Percentiles rank a stretch among this genome's conserved stretches.
Conservation (phyloP, 2,113 vertebrate species). For the Colinus virginianus region DNA sequence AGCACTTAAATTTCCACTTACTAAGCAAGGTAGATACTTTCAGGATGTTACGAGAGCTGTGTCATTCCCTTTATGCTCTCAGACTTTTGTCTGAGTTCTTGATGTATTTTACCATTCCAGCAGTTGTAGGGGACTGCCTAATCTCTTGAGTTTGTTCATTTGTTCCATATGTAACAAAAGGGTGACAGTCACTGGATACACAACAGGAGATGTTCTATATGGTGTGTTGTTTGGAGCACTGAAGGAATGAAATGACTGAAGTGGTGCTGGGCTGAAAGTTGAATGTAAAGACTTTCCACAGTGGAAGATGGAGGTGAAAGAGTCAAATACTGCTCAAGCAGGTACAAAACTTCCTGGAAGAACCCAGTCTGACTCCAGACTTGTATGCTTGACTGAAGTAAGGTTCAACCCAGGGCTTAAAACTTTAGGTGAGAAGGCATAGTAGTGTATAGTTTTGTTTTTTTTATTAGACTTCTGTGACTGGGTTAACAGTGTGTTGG, state of each 20-base stretch:
- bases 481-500: background rate
- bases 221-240: background rate
- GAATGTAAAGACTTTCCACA: background rate
- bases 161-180: background rate
- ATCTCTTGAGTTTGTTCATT: background rate
- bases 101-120: background rate
- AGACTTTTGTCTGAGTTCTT: background rate
- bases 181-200: background rate
- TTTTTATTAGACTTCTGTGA: background rate
- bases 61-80: background rate
- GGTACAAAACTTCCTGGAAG: background rate
- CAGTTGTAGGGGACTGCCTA: background rate
- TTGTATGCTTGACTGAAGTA: background rate
- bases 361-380: background rate
- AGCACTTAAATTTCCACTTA: background rate
- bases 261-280: background rate
- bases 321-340: background rate
- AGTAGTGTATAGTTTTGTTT: background rate
- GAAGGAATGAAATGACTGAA: background rate
- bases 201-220: background rate
- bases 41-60: background rate
- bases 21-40: background rate
- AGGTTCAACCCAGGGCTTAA: background rate
- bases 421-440: constrained; percentile 12
- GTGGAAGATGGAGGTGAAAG: background rate